A percentile compares a stretch with the other conserved stretches of the same genome.
Conservation (phyloP, 2,888 invertebrate genomes). For the Hoplodrina blanda region DNA sequence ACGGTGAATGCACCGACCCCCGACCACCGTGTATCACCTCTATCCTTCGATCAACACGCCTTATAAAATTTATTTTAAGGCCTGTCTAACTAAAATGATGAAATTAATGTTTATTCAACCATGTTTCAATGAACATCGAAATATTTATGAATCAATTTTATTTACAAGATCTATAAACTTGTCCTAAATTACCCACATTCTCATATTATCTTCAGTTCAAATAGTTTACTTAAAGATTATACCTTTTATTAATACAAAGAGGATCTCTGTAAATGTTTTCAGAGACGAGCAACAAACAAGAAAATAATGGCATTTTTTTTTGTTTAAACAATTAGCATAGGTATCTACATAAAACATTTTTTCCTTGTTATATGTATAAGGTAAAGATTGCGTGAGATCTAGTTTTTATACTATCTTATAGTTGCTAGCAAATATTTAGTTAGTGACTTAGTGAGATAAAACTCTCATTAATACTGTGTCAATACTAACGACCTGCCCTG, state of each 20-base stretch:
- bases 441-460: slow-evolving; percentile 49
- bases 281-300: slow-evolving; percentile 30
- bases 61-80: slow-evolving; percentile 23
- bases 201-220: slow-evolving; percentile 32
- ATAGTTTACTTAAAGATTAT: slow-evolving; percentile 33
- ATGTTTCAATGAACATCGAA: slow-evolving; percentile 2
- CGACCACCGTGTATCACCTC: slow-evolving; percentile 17
- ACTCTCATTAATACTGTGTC: slow-evolving; percentile 49
- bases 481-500: slow-evolving; percentile 40
- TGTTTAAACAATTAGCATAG: slow-evolving; percentile 21
- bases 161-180: slow-evolving; percentile 38
- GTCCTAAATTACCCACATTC: slow-evolving; percentile 33
- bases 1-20: slow-evolving; percentile 53
- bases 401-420: slow-evolving; percentile 45
- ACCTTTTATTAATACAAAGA: slow-evolving; percentile 27
- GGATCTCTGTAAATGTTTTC: slow-evolving; percentile 48
- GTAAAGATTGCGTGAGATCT: slow-evolving; percentile 39
- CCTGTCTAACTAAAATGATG: background rate
- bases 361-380: slow-evolving; percentile 11
- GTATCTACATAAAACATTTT: slow-evolving; percentile 13
- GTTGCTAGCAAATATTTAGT: slow-evolving; percentile 44
- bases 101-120: background rate
- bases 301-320: slow-evolving; percentile 22
- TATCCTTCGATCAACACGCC: slow-evolving; percentile 14
- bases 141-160: slow-evolving; percentile 3